A percentile compares a stretch with the other conserved stretches of the same genome.
These are phyloP conservation scores for Excalfactoria chinensis DNA, from an alignment of 2,113 vertebrate genomes.

Conservation along the genomic window DNA sequence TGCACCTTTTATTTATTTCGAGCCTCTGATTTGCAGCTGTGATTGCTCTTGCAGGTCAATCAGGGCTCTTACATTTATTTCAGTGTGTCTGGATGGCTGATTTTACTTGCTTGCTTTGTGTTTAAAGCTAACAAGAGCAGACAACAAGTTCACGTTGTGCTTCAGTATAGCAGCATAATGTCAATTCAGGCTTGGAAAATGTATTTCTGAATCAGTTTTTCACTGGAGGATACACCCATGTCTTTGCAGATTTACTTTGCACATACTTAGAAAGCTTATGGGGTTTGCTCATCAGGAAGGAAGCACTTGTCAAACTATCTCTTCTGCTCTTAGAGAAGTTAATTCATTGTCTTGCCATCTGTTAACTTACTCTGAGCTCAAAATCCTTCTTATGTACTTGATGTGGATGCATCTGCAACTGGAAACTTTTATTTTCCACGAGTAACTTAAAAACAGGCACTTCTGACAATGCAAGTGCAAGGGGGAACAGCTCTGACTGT, in stretches of 20 bases:
- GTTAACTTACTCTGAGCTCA: not conserved
- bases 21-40: not conserved
- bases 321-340: not conserved
- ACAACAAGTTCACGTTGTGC: constrained; percentile 22
- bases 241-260: not conserved
- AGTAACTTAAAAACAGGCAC: not conserved
- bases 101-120: constrained; percentile 48
- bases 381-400: not conserved
- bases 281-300: not conserved
- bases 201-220: constrained; percentile 7
- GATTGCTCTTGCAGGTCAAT: constrained; percentile 16
- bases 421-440: not conserved
- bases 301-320: not conserved
- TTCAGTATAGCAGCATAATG: constrained; percentile 25
- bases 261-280: not conserved
- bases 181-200: constrained; percentile 33
- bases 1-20: not conserved
- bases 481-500: not conserved
- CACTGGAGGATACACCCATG: not conserved
- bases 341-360: not conserved
- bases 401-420: not conserved
- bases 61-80: constrained; percentile 11
- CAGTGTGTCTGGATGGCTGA: not conserved
- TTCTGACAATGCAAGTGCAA: not conserved
- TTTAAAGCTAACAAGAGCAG: constrained; percentile 23